These are phyloP conservation scores for Hyalella azteca DNA, from an alignment of 2,888 invertebrate genomes.

Conservation along the genomic window DNA sequence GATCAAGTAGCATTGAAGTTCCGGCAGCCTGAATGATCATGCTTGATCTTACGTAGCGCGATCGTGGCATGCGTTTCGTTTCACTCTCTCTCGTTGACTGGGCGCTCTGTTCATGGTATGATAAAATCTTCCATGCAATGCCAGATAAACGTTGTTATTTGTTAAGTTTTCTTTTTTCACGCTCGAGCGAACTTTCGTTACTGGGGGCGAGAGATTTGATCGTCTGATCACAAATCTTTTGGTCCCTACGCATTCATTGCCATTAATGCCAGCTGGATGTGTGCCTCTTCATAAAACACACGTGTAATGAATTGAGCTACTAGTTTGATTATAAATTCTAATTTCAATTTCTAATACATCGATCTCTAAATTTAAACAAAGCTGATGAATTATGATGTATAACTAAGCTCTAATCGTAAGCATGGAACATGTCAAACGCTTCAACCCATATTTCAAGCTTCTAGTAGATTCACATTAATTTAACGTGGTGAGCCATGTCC, in stretches of 20 bases:
- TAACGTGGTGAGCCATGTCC: background rate
- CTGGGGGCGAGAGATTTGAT: background rate
- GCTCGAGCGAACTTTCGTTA: conserved; percentile 30
- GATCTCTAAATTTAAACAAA: no score
- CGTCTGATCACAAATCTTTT: conserved; percentile 14
- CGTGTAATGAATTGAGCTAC: no score
- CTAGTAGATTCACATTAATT: no score
- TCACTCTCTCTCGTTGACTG: conserved; percentile 15
- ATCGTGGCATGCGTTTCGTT: background rate
- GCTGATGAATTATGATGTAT: no score
- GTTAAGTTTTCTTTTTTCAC: conserved; percentile 28
- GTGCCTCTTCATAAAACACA: no score
- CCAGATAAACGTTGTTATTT: conserved; percentile 20
- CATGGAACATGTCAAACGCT: no score
- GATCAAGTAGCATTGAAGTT: background rate
- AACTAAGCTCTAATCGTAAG: no score
- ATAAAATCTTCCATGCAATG: conserved; percentile 24
- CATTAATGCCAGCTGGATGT: conserved; percentile 8
- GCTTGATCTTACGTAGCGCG: background rate
- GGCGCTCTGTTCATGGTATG: background rate
- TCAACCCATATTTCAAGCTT: no score
- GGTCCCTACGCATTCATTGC: conserved; percentile 1
- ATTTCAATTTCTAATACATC: no score
- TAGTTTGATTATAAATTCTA: no score
- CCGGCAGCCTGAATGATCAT: background rate